Percentiles rank a stretch among this genome's conserved stretches.
Evolutionary conservation across 2,113 vertebrate species (phyloP).

Genomic region (Trichomycterus rosablanca): DNA sequence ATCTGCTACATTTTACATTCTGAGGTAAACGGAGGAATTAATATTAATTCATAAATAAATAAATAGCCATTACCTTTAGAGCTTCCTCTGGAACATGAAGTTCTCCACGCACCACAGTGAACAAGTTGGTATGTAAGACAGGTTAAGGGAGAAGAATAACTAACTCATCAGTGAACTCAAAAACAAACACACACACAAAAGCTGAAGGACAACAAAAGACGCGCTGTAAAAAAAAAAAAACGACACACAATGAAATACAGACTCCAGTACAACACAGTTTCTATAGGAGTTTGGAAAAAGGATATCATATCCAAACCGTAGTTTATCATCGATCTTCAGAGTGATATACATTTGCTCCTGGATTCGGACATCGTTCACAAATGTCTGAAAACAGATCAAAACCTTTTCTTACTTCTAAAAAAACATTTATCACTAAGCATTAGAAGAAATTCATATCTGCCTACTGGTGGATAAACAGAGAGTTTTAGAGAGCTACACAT

Average conservation of each 20-base stretch:
- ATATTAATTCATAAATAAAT: too few species aligned
- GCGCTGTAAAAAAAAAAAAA: too few species aligned
- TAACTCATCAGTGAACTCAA: neutral
- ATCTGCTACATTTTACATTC: too few species aligned
- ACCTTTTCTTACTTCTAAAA: neutral
- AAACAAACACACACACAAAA: slow-evolving; percentile 16
- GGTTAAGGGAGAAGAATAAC: slow-evolving; percentile 66
- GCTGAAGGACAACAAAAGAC: slow-evolving; percentile 1
- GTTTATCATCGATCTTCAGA: slow-evolving; percentile 92
- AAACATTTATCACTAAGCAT: neutral
- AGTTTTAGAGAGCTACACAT: slow-evolving; percentile 1
- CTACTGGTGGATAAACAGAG: neutral
- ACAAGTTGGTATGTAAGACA: slow-evolving; percentile 92
- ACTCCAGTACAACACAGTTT: neutral
- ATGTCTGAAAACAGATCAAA: slow-evolving; percentile 75
- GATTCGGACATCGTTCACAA: slow-evolving; percentile 95
- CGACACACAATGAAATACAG: neutral
- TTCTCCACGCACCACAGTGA: slow-evolving; percentile 92
- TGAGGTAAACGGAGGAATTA: neutral
- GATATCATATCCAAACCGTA: slow-evolving; percentile 99
- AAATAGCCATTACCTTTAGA: slow-evolving; percentile 82
- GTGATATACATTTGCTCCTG: slow-evolving; percentile 97
- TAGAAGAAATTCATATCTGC: neutral
- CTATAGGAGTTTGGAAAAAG: slow-evolving; percentile 60
- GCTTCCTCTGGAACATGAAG: slow-evolving; percentile 96